phyloP scores from a whole-genome alignment of 2,797 vertebrate genomes.

The Phyllotis vaccarum region DNA sequence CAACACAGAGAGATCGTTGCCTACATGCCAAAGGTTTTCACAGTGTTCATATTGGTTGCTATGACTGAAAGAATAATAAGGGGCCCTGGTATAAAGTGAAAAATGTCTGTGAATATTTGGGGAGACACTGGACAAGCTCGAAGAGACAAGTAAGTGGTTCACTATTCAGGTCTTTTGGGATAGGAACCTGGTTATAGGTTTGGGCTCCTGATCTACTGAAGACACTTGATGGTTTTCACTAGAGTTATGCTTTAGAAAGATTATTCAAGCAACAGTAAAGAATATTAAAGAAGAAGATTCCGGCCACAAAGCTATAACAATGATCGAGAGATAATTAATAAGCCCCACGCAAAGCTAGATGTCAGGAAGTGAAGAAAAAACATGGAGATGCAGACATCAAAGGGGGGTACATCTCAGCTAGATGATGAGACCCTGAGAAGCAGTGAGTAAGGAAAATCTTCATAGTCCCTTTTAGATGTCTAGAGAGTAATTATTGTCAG shows the following conservation, averaged over 20 bases:
- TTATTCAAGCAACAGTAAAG: neutral
- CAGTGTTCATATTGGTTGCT: neutral
- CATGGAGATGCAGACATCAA: neutral
- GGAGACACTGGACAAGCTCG: neutral
- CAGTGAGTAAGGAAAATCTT: neutral
- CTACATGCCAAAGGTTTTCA: neutral
- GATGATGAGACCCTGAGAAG: neutral
- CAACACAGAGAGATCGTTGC: neutral
- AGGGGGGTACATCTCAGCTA: neutral
- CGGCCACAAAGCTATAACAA: neutral
- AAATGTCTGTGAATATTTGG: neutral
- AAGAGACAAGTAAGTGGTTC: neutral
- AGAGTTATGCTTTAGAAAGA: constrained; percentile 18
- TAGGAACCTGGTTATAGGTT: neutral
- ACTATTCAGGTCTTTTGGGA: neutral
- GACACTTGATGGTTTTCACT: neutral
- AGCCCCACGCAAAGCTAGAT: neutral
- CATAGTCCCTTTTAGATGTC: neutral
- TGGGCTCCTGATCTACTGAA: neutral
- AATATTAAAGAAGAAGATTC: neutral
- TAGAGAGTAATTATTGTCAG: neutral
- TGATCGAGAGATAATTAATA: neutral
- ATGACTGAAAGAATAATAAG: neutral
- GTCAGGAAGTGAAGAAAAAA: neutral
- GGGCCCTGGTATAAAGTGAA: neutral